These are phyloP conservation scores for Ormyrus nitidulus DNA, from an alignment of 2,888 invertebrate genomes.

Conservation along the genomic window DNA sequence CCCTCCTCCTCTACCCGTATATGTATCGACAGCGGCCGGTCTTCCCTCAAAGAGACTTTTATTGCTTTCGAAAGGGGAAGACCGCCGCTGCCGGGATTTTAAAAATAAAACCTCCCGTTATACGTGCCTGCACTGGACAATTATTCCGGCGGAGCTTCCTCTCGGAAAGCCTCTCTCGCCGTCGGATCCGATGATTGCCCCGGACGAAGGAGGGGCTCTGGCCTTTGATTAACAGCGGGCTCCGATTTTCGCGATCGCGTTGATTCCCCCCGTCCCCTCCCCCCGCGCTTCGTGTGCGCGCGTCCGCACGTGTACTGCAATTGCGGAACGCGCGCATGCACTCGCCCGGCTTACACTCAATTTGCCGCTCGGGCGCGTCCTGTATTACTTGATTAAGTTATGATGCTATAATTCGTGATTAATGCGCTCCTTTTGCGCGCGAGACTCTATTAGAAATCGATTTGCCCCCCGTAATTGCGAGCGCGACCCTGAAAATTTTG, in stretches of 20 bases:
- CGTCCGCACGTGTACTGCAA: neutral
- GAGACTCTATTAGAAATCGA: slow-evolving; percentile 45
- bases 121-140: slow-evolving; percentile 24
- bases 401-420: slow-evolving; percentile 47
- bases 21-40: slow-evolving; percentile 29
- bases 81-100: slow-evolving; percentile 3
- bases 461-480: slow-evolving; percentile 8
- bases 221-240: slow-evolving; percentile 28
- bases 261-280: neutral
- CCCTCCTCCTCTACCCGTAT: neutral
- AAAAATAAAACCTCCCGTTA: neutral
- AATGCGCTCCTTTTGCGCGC: slow-evolving; percentile 41
- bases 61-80: slow-evolving; percentile 30
- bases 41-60: slow-evolving; percentile 40
- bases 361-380: slow-evolving; percentile 49
- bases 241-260: slow-evolving; percentile 19
- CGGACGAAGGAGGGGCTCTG: neutral
- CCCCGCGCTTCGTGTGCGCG: neutral
- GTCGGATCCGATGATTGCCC: slow-evolving; percentile 35
- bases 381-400: slow-evolving; percentile 51
- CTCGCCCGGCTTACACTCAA: slow-evolving; percentile 26
- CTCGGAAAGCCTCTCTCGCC: neutral
- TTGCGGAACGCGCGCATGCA: neutral
- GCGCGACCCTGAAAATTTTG: neutral
- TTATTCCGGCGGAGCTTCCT: neutral